Evolutionary conservation across 2,113 vertebrate genomes (phyloP).

Genomic region (Thamnaconus septentrionalis): DNA sequence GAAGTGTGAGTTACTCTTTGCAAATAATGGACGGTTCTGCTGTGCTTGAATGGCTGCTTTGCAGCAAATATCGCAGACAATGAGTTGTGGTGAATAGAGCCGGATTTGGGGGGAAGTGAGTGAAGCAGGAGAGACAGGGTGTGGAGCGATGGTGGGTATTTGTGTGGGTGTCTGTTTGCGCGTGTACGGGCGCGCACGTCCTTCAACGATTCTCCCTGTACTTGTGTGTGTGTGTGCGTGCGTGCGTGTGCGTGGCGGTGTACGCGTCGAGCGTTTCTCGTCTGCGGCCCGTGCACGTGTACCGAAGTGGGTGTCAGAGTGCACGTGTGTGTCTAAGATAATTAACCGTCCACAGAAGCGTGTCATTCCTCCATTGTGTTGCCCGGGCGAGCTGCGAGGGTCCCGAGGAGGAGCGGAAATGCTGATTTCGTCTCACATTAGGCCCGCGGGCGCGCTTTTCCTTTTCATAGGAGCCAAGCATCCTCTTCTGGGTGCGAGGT

Average conservation of each 20-base stretch:
- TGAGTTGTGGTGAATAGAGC: slow-evolving; percentile 35
- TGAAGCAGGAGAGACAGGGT: slow-evolving; percentile 14
- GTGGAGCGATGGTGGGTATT: slow-evolving; percentile 6
- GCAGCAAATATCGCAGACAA: slow-evolving; percentile 35
- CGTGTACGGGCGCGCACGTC: slow-evolving; percentile 19
- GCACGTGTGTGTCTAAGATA: slow-evolving; percentile 64
- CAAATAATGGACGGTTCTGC: slow-evolving; percentile 29
- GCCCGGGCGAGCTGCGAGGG: slow-evolving; percentile 50
- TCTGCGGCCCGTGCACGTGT: slow-evolving; percentile 36
- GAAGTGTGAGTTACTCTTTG: slow-evolving; percentile 28
- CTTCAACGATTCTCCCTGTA: slow-evolving; percentile 13
- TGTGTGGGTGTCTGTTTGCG: not conserved
- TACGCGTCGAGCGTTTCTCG: slow-evolving; percentile 34
- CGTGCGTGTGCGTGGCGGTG: not conserved
- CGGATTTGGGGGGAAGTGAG: slow-evolving; percentile 28
- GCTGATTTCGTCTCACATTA: slow-evolving; percentile 70
- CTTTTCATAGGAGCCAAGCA: slow-evolving; percentile 42
- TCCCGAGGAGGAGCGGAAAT: slow-evolving; percentile 70
- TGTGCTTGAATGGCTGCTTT: slow-evolving; percentile 26
- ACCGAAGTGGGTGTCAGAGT: slow-evolving; percentile 30
- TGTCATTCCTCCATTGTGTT: slow-evolving; percentile 72
- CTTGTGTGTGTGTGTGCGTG: not conserved
- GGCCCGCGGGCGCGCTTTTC: slow-evolving; percentile 49
- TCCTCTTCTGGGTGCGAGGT: slow-evolving; percentile 34
- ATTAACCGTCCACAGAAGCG: slow-evolving; percentile 70